phyloP scores from a whole-genome alignment of 2,888 invertebrate genomes.

The Nysson spinosus region DNA sequence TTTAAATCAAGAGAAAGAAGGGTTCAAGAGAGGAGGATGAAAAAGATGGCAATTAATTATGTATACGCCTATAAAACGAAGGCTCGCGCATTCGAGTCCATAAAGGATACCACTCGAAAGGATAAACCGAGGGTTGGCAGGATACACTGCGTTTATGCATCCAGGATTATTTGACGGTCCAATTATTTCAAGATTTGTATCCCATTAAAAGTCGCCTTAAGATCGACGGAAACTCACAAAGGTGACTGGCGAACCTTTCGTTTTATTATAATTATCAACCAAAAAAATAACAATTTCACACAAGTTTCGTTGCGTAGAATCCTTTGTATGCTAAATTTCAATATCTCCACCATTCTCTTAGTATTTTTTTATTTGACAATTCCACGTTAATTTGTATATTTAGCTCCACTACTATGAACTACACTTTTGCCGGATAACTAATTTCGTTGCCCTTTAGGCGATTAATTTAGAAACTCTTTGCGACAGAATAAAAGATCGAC shows the following conservation, averaged over 20 bases:
- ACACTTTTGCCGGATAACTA: too few relatives aligned
- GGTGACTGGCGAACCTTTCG: slow-evolving; percentile 9
- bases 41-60: slow-evolving; percentile 63
- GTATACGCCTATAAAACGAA: slow-evolving; percentile 65
- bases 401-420: too few relatives aligned
- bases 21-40: slow-evolving; percentile 25
- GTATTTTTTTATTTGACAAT: too few relatives aligned
- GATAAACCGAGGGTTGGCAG: slow-evolving; percentile 22
- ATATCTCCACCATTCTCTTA: too few relatives aligned
- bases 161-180: slow-evolving; percentile 51
- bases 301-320: too few relatives aligned
- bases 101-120: slow-evolving; percentile 50
- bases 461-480: too few relatives aligned
- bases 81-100: slow-evolving; percentile 59
- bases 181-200: slow-evolving; percentile 49
- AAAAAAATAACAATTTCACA: too few relatives aligned
- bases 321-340: too few relatives aligned
- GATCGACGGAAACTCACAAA: slow-evolving; percentile 3
- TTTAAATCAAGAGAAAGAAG: slow-evolving; percentile 35
- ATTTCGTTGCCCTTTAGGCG: too few relatives aligned
- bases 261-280: too few relatives aligned
- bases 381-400: too few relatives aligned
- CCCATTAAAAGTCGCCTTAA: slow-evolving; percentile 34
- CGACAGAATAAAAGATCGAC: too few relatives aligned
- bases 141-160: slow-evolving; percentile 40